phyloP scores from a whole-genome alignment of 1,140 invertebrate species.

The Macrotrachela quadricornifera region DNA sequence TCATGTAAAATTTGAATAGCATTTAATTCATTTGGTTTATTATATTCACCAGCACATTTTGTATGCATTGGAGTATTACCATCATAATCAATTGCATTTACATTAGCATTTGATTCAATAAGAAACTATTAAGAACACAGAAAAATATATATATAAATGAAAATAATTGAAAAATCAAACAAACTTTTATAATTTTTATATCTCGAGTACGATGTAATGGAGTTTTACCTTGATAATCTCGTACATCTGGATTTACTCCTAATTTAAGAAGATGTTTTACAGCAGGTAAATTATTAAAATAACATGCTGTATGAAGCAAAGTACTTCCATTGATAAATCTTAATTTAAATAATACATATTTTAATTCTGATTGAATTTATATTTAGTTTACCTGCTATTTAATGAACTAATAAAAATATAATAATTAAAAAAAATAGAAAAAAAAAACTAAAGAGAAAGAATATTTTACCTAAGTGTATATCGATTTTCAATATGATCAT shows the following conservation, averaged over 20 bases:
- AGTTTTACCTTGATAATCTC: slow-evolving; percentile 26
- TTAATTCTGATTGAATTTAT: background rate
- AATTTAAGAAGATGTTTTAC: slow-evolving; percentile 38
- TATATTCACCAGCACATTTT: slow-evolving; percentile 27
- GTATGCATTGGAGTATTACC: slow-evolving; percentile 28
- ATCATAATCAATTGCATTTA: slow-evolving; percentile 21
- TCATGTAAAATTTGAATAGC: slow-evolving; percentile 20
- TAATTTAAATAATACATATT: background rate
- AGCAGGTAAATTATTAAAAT: slow-evolving; percentile 45
- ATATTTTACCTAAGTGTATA: too few species aligned
- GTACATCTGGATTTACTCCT: slow-evolving; percentile 8
- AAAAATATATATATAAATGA: background rate
- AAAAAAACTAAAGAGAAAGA: too few species aligned
- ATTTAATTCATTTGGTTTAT: slow-evolving; percentile 15
- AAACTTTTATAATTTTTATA: slow-evolving; percentile 18
- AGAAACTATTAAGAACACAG: too few species aligned
- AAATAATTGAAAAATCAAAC: background rate
- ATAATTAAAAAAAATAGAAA: too few species aligned
- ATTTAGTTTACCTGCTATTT: slow-evolving; percentile 18
- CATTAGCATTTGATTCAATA: slow-evolving; percentile 19
- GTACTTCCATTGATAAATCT: slow-evolving; percentile 41
- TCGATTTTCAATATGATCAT: too few species aligned
- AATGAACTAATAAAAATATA: slow-evolving; percentile 15
- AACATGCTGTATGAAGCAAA: slow-evolving; percentile 47
- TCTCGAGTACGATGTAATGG: slow-evolving; percentile 21